Base-by-base conservation (phyloP, 1,140 invertebrate species). In the Philotrypesis tridentata region DNA sequence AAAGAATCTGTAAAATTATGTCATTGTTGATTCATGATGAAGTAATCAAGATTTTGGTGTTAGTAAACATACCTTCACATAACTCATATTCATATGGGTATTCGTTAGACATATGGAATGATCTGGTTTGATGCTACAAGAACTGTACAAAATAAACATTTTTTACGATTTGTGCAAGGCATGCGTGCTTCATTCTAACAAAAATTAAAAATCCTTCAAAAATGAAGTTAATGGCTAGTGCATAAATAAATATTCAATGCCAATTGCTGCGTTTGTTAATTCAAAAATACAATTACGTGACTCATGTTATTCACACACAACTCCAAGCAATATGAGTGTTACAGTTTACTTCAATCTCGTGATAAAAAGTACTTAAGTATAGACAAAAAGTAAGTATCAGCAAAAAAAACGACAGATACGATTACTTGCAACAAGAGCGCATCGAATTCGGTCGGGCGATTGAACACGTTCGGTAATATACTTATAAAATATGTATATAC, bases 1-100 rank as follows among this genome's bases (percentile, higher is more conserved):
- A 55, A 43, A 43, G 63, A 31, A 70, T 29, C n/a, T 72, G 48
- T 55, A 55, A 37, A 68, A 73, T 43, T 37, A 67, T 12, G 1
- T 21, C 29, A 67, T 60, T 5, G 61, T 79, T 60, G 37, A 23
- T 23, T 70, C 12, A 60, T 60, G 12, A n/a, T 17, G 37, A 11
- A 27, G 33, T 14, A 67, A n/a, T 11, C 65, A 65, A 31, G 4
- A 11, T 23, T 61, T 63, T 71, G 0, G 31, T 33, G 27, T 55
- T 70, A 48, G 29, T 67, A 63, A 82, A 82, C 83, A 67, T 88
- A 88, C 87, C 87, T 85, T 83, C 14, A 79, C 87, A 88, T 27
- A 83, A 61, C 33, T 78, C 75, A 79, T 88, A 88, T 40, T 84
- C 79, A 27, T 88, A 88, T 7, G 83, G 84, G 82, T 85, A 88